Evolutionary conservation across 2,797 vertebrate species (phyloP), one percentile per base, ranked within the genome.

Genomic region (Crenuchus spilurus): DNA sequence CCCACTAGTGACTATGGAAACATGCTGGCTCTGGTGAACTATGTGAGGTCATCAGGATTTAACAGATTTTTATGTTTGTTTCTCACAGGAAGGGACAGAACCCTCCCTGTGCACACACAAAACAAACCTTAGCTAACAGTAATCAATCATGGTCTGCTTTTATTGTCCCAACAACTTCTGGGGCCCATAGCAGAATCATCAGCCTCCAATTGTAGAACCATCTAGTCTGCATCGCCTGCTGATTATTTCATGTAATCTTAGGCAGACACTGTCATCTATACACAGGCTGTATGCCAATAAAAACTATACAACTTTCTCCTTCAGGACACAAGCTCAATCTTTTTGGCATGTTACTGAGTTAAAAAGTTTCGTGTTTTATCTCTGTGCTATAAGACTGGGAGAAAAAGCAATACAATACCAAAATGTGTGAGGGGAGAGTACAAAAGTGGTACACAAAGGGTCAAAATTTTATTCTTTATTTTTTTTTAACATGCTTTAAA

Each of bases 1-100:
- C 61, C 49, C 22, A 58, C 49, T 8, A 39, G 76, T 55, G 66
- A 44, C 60, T 71, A 82, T 78, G 62, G 70, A 62, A 77, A 84
- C 72, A 61, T 26, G 16, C 26, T 30, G 30, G 54, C 46, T 39
- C 28, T 41, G 57, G 66, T 58, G 35, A 75, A 44, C 70, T 71
- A 76, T 82, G 82, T 61, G 63, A 74, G 6, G 9, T 8, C 48
- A 48, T 66, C 42, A 44, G 68, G 51, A 41, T 70, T 65, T 48
- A 75, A 80, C 16, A 62, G 42, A 61, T 66, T 69, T 61, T 69
- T 72, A 70, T 70, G 80, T 78, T 62, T 51, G 26, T 20, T 37
- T 8, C 39, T 35, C 55, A 39, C 42, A 54, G 31, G 16, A 62
- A 60, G 48, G 35, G 48, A 35, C 39, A 58, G 30, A 58, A 24